Base-by-base conservation (phyloP, 2,888 invertebrate genomes). In the Drosophila heteroneura region DNA sequence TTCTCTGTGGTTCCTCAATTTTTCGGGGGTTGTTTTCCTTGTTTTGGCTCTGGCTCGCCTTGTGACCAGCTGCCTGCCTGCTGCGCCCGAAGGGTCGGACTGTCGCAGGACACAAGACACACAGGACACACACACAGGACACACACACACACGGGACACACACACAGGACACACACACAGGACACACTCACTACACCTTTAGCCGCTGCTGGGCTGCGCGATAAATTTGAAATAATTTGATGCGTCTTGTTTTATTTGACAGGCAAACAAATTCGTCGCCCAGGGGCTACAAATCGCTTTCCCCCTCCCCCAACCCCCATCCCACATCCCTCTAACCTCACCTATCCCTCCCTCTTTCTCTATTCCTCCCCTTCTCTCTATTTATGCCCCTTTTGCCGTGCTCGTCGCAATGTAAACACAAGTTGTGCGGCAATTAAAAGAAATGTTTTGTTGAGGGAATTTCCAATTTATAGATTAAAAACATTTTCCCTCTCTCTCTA, bases 221-320 rank as follows among this genome's bases (percentile, higher is more conserved):
- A 85, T 86, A 89, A 86, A 86, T 86, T 86, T 86, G 81, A 86
- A 86, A 86, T 89, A 86, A 89, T 89, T 86, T 86, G 87, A 86
- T 89, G 85, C 81, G 83, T 86, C 87, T 86, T 89, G 89, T 89
- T 86, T 89, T 86, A 89, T 86, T 89, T 86, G 85, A 89, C 85
- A 89, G 87, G 58, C 82, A 82, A 79, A 89, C 85, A 86, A 89
- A 86, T 89, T 81, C 81, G 70, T 82, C 74, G 82, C 85, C 79
- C 79, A 66, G 69, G 72, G 89, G 81, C 81, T 65, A 79, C 77
- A 78, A 79, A 79, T 73, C 68, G 65, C 66, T 35, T 19, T 3
- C 7, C 22, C 26, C 10, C 30, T 37, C 32, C 37, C 35, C 30
- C 26, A 9, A 28, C 28, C 14, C 26, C 16, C 16, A 37, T 1